These are phyloP conservation scores for Helicoverpa armigera DNA, from an alignment of 1,140 invertebrate species.

Conservation along the genomic window DNA sequence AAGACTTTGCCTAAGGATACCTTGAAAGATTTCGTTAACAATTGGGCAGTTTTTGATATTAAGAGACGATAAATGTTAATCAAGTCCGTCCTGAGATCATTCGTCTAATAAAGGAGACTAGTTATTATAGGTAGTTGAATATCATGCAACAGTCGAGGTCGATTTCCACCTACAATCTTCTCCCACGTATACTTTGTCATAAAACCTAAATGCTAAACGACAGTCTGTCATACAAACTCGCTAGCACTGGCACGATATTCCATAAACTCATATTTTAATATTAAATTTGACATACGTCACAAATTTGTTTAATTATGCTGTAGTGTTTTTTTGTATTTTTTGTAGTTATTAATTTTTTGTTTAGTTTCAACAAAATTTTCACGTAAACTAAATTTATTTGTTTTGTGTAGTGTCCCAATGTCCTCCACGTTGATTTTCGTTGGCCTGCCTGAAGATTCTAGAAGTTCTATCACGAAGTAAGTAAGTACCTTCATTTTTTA, in stretches of 20 bases:
- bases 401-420: slow-evolving; percentile 67
- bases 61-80: not conserved
- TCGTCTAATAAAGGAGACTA: slow-evolving; percentile 47
- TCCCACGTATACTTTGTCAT: slow-evolving; percentile 75
- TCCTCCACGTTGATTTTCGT: slow-evolving; percentile 79
- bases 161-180: slow-evolving; percentile 71
- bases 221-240: slow-evolving; percentile 67
- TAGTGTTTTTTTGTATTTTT: slow-evolving; percentile 47
- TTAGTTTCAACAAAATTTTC: slow-evolving; percentile 52
- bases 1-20: too few species aligned
- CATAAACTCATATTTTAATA: slow-evolving; percentile 42
- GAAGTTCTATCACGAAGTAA: slow-evolving; percentile 79
- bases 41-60: not conserved
- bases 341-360: slow-evolving; percentile 58
- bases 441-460: slow-evolving; percentile 78
- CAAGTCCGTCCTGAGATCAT: slow-evolving; percentile 37
- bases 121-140: slow-evolving; percentile 56
- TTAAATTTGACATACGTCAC: slow-evolving; percentile 43
- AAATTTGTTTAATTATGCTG: slow-evolving; percentile 32
- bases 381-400: slow-evolving; percentile 43
- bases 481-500: slow-evolving; percentile 46
- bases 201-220: slow-evolving; percentile 67
- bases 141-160: slow-evolving; percentile 64
- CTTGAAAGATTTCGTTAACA: too few species aligned
- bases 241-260: slow-evolving; percentile 67